Evolutionary conservation across 2,888 invertebrate species (phyloP).

Genomic region (Spisula subtruncata): DNA sequence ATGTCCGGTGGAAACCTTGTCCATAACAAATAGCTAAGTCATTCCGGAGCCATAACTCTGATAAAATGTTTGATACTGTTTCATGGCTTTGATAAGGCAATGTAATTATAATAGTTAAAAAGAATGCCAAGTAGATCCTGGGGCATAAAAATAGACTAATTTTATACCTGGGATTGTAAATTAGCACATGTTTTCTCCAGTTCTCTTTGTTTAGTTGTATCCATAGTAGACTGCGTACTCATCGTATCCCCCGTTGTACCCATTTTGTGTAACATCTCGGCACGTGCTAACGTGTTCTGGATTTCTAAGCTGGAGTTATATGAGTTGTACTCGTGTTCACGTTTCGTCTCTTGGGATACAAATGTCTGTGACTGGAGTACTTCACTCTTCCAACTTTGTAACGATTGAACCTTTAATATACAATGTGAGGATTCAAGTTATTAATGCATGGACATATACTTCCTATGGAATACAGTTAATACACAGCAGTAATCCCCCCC

Average conservation of each 20-base stretch:
- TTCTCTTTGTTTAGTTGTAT: conserved; percentile 77
- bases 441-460: too few species aligned
- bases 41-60: too few species aligned
- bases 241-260: conserved; percentile 58
- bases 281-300: conserved; percentile 76
- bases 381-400: conserved; percentile 82
- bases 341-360: conserved; percentile 68
- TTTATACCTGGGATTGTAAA: conserved; percentile 83
- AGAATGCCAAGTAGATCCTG: too few species aligned
- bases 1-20: too few species aligned
- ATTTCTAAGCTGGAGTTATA: conserved; percentile 78
- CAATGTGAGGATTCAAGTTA: too few species aligned
- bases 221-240: conserved; percentile 57
- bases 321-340: conserved; percentile 74
- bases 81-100: too few species aligned
- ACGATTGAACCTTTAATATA: conserved; percentile 76
- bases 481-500: not conserved
- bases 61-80: too few species aligned
- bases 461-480: too few species aligned
- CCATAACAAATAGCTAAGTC: too few species aligned
- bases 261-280: conserved; percentile 71
- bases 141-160: too few species aligned
- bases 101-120: too few species aligned
- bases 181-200: conserved; percentile 83
- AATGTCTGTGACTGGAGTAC: conserved; percentile 77